Conservation (phyloP, 2,797 vertebrate species). For the Thalassophryne amazonica region DNA sequence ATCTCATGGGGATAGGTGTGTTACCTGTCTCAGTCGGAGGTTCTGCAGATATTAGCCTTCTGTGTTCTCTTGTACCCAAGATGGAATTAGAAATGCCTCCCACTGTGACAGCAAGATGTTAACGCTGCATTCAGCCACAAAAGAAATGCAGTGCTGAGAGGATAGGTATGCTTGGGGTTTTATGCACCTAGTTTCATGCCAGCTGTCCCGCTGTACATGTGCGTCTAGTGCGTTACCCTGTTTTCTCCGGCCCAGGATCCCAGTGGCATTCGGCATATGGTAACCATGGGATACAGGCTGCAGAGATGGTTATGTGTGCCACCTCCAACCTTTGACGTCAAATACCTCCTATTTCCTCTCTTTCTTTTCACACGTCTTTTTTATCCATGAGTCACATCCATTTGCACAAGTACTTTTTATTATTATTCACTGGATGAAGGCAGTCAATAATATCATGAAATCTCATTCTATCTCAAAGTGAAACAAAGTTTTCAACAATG, state of each 20-base stretch:
- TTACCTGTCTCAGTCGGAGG: slow-evolving; percentile 59
- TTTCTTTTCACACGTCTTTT: not conserved
- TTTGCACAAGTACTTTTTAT: no score
- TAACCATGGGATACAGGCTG: slow-evolving; percentile 66
- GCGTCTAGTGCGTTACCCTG: slow-evolving; percentile 68
- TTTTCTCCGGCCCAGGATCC: slow-evolving; percentile 54
- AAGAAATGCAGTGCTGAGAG: slow-evolving; percentile 6
- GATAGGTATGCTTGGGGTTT: slow-evolving; percentile 16
- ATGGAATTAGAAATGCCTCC: slow-evolving; percentile 60
- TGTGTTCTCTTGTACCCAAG: slow-evolving; percentile 52
- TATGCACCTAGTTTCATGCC: slow-evolving; percentile 43
- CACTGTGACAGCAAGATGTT: slow-evolving; percentile 25
- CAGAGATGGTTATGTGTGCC: slow-evolving; percentile 50
- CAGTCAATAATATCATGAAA: no score
- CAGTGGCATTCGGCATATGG: slow-evolving; percentile 70
- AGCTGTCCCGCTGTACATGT: slow-evolving; percentile 52
- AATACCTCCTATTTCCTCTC: not conserved
- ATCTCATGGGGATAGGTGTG: slow-evolving; percentile 59
- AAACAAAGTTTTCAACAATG: no score
- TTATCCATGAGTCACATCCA: not conserved
- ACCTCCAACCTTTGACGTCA: slow-evolving; percentile 61
- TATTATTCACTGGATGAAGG: no score
- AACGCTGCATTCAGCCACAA: slow-evolving; percentile 18
- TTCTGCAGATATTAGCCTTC: slow-evolving; percentile 68
- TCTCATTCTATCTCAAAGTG: no score